Conservation (phyloP, 2,888 invertebrate species). For the Silvanus unidentatus region DNA sequence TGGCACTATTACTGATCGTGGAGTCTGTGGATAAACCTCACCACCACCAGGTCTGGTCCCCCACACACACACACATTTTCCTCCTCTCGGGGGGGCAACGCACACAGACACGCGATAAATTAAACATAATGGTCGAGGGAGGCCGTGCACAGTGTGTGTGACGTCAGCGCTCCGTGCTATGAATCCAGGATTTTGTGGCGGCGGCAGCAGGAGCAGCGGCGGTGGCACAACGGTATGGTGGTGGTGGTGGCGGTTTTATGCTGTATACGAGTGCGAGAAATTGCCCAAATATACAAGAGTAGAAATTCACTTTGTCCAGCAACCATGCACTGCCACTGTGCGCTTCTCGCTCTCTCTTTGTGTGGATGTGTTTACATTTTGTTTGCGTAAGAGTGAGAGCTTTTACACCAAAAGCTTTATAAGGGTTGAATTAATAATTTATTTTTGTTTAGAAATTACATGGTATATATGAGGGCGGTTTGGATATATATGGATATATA, state of each 20-base stretch:
- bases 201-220: no score
- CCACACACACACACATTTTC: slow-evolving; percentile 15
- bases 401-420: not conserved
- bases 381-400: no score
- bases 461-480: not conserved
- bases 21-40: not conserved
- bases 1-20: no score
- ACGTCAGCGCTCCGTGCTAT: slow-evolving; percentile 34
- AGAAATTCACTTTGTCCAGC: slow-evolving; percentile 13
- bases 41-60: slow-evolving; percentile 5
- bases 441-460: slow-evolving; percentile 1
- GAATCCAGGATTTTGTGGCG: slow-evolving; percentile 26
- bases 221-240: no score
- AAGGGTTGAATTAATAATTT: slow-evolving; percentile 1
- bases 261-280: not conserved
- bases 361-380: no score
- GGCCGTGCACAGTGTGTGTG: slow-evolving; percentile 27
- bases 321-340: no score
- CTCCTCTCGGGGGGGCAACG: no score
- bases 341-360: no score
- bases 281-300: slow-evolving; percentile 1
- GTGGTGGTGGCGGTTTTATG: not conserved
- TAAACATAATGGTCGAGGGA: slow-evolving; percentile 35
- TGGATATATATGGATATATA: no score
- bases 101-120: slow-evolving; percentile 37